Conservation (phyloP, 2,797 vertebrate species). For the Enteromius trimaculatus region DNA sequence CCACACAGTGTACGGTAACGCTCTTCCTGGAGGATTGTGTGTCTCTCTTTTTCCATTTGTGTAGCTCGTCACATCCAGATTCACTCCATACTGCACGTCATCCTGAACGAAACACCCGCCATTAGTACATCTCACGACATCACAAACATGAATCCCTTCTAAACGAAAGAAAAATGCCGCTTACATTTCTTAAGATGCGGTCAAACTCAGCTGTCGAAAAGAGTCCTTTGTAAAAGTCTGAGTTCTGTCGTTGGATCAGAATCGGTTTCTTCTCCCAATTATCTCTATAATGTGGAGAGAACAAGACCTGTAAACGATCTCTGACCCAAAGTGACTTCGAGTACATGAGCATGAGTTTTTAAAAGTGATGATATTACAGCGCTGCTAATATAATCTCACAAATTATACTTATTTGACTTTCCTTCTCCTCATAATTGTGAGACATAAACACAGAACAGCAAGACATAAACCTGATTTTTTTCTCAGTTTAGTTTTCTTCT, state of each 20-base stretch:
- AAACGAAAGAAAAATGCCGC: background rate
- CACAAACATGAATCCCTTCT: background rate
- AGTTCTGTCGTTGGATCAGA: constrained; percentile 82
- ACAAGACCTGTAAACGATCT: constrained; percentile 6
- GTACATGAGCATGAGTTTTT: too few species aligned
- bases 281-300: constrained; percentile 68
- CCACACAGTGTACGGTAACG: constrained; percentile 89
- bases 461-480: too few species aligned
- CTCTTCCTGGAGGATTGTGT: constrained; percentile 88
- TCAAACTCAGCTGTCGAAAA: constrained; percentile 93
- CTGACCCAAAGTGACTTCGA: background rate
- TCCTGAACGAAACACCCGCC: constrained; percentile 69
- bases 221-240: constrained; percentile 85
- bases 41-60: constrained; percentile 86
- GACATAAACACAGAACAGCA: background rate
- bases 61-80: constrained; percentile 96
- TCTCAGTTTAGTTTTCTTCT: background rate
- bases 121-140: background rate
- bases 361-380: too few species aligned
- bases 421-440: background rate
- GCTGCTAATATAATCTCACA: background rate
- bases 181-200: constrained; percentile 82
- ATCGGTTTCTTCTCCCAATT: constrained; percentile 92
- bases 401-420: background rate
- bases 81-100: constrained; percentile 87